A percentile compares a stretch with the other conserved stretches of the same genome.
Conservation (phyloP, 2,797 vertebrate genomes). For the Serranus cabrilla region DNA sequence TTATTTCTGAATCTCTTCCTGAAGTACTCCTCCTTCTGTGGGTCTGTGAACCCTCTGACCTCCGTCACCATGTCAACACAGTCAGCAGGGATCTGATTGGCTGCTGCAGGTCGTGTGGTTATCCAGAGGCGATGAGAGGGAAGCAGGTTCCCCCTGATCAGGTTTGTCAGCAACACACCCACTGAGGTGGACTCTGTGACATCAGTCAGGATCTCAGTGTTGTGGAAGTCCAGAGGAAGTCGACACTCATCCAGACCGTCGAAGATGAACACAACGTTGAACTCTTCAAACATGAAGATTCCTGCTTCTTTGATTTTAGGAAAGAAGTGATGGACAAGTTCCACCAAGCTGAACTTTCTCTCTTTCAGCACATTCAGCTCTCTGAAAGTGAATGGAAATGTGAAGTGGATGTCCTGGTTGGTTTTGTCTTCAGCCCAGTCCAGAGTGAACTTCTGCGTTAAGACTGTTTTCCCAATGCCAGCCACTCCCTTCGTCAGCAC, state of each 20-base stretch:
- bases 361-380: too few species aligned
- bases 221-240: constrained; percentile 1
- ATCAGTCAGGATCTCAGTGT: background rate
- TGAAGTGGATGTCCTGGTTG: background rate
- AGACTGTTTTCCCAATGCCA: constrained; percentile 1
- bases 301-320: too few species aligned
- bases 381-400: too few species aligned
- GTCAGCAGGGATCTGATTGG: background rate
- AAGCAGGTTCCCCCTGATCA: too few species aligned
- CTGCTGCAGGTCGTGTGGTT: constrained; percentile 4
- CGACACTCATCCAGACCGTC: too few species aligned
- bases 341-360: too few species aligned
- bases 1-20: background rate
- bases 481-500: too few species aligned
- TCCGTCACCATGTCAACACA: background rate
- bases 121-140: background rate
- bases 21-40: background rate
- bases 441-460: constrained; percentile 5
- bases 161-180: too few species aligned
- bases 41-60: background rate
- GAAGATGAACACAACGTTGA: too few species aligned
- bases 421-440: constrained; percentile 4
- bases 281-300: too few species aligned
- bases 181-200: too few species aligned
- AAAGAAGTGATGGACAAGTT: too few species aligned